A percentile compares a stretch with the other conserved stretches of the same genome.
Evolutionary conservation across 2,797 vertebrate genomes (phyloP).

Genomic region (Crocodylus rhombifer): DNA sequence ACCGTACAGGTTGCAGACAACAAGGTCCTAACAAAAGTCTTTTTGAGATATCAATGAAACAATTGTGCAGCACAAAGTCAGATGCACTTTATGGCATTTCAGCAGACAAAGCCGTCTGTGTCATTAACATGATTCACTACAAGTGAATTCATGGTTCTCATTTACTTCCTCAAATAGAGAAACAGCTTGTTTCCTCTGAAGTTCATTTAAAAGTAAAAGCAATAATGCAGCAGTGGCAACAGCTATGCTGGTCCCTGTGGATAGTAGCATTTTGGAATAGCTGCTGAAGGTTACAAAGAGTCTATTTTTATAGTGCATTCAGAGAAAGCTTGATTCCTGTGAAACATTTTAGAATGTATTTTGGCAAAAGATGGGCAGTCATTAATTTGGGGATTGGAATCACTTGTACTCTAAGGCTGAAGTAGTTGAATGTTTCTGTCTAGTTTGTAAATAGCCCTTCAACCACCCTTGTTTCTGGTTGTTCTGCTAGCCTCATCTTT

Average conservation of each 20-base stretch:
- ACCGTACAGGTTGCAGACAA: background rate
- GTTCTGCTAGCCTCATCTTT: background rate
- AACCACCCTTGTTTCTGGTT: background rate
- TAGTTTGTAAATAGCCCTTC: no score
- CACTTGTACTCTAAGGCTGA: background rate
- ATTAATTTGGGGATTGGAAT: background rate
- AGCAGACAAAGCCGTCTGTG: slow-evolving; percentile 15
- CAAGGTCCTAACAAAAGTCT: background rate
- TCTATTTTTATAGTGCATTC: background rate
- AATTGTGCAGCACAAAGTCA: background rate
- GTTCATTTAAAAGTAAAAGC: slow-evolving; percentile 12
- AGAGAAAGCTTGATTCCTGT: accelerated
- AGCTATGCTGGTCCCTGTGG: background rate
- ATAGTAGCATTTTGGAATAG: background rate
- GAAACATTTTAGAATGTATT: background rate
- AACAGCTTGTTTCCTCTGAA: slow-evolving; percentile 1
- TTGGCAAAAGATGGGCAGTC: background rate
- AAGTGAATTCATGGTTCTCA: slow-evolving; percentile 11
- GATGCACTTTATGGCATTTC: slow-evolving; percentile 40
- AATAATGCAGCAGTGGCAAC: background rate
- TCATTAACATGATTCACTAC: background rate
- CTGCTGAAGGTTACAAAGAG: background rate
- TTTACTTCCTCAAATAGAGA: slow-evolving; percentile 40
- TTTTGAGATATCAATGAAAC: slow-evolving; percentile 35
- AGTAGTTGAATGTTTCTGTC: background rate